These are phyloP conservation scores for Brenthis hecate DNA, from an alignment of 2,888 invertebrate genomes.

Conservation along the genomic window DNA sequence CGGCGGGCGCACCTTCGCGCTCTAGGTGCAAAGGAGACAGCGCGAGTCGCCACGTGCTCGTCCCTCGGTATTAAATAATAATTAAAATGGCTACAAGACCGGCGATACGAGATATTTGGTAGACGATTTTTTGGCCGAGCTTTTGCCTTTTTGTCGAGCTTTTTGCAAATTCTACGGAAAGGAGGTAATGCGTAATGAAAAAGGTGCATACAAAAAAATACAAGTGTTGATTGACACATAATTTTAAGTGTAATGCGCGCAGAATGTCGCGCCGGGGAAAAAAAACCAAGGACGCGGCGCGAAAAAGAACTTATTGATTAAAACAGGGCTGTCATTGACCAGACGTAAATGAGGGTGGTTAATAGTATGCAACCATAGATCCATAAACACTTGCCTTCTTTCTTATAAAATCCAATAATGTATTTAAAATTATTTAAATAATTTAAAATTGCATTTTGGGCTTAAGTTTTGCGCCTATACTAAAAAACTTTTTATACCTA, in stretches of 20 bases:
- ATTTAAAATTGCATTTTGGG: not conserved
- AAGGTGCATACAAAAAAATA: constrained; percentile 54
- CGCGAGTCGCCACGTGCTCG: constrained; percentile 78
- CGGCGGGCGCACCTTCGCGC: constrained; percentile 48
- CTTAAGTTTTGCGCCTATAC: not conserved
- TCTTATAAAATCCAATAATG: constrained; percentile 4
- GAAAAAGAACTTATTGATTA: constrained; percentile 83
- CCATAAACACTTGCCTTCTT: constrained; percentile 38
- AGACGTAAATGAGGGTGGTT: constrained; percentile 81
- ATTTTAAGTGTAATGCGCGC: constrained; percentile 74
- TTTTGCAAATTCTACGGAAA: constrained; percentile 72
- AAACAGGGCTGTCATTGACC: constrained; percentile 81
- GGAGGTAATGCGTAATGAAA: constrained; percentile 60
- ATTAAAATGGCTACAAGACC: constrained; percentile 82
- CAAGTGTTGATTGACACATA: constrained; percentile 71
- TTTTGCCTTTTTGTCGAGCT: constrained; percentile 75
- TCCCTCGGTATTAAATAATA: constrained; percentile 82
- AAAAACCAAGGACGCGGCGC: constrained; percentile 80
- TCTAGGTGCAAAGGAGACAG: constrained; percentile 56
- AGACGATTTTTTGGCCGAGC: constrained; percentile 80
- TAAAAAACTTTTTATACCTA: too few species aligned
- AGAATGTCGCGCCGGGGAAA: constrained; percentile 79
- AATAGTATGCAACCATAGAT: constrained; percentile 77
- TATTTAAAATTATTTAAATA: not conserved
- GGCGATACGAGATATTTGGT: constrained; percentile 78